These are phyloP conservation scores for Hirtodrosophila duncani DNA, from an alignment of 2,888 invertebrate genomes.

Conservation along the genomic window DNA sequence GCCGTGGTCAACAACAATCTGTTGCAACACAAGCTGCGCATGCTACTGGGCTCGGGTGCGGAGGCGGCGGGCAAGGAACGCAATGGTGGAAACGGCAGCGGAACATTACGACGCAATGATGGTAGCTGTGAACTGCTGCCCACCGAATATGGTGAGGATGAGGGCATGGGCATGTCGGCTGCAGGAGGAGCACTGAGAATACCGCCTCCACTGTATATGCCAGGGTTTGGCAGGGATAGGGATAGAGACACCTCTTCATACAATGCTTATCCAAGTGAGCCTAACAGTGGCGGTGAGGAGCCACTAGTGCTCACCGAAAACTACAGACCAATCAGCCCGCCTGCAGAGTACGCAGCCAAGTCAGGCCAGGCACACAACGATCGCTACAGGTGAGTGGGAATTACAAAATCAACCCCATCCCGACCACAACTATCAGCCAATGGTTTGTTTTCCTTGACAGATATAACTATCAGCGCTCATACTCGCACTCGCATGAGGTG, in stretches of 20 bases:
- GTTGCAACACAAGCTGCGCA: constrained; percentile 87
- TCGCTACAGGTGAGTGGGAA: constrained; percentile 70
- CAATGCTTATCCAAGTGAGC: constrained; percentile 48
- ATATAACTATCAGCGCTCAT: constrained; percentile 80
- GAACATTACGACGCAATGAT: constrained; percentile 45
- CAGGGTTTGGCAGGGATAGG: constrained; percentile 74
- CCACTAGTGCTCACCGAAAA: constrained; percentile 79
- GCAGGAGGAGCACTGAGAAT: constrained; percentile 44
- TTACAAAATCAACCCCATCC: no score
- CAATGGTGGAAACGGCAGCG: constrained; percentile 73
- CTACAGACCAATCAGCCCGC: constrained; percentile 83
- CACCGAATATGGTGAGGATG: constrained; percentile 58
- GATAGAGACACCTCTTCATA: constrained; percentile 64
- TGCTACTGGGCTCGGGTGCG: constrained; percentile 83
- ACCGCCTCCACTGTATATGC: constrained; percentile 76
- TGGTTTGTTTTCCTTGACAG: constrained; percentile 31
- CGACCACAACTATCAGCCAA: neutral
- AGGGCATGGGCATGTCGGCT: constrained; percentile 30
- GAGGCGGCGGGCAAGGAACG: constrained; percentile 76
- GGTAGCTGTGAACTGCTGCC: constrained; percentile 41
- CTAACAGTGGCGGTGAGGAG: constrained; percentile 67
- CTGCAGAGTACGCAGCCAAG: constrained; percentile 83
- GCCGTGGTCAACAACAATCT: constrained; percentile 82
- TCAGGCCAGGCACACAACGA: constrained; percentile 72
- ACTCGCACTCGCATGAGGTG: constrained; percentile 84